Evolutionary conservation across 2,797 vertebrate species (phyloP), one percentile per base, ranked within the genome.

Genomic region (Chaunax sp.): DNA sequence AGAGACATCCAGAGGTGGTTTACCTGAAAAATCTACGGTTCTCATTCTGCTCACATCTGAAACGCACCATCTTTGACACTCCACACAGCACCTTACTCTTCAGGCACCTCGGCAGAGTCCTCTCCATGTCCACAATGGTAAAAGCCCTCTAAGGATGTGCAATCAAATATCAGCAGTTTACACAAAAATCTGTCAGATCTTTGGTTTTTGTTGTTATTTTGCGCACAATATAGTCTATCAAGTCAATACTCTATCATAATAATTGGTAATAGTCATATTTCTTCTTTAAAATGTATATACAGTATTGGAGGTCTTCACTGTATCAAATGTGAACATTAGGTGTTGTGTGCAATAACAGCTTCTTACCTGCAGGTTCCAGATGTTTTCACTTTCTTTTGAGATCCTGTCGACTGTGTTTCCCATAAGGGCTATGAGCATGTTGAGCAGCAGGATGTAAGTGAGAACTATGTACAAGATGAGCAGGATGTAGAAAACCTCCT

Each of bases 341-440:
- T 30, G 16, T 8, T 20, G 16, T 33, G 5, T 11, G 2, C 19
- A 5, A 33, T 2, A 38, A 19, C 15, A 37, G 14, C 14, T 10
- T 26, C 74, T n/a, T 37, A 96, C 96, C 95, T 98, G 96, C 58
- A 98, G 91, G 83, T 96, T 96, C 96, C 97, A 98, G 83, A 98
- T 93, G 10, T 88, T 94, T 73, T 94, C 87, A 75, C 95, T 98
- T 40, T 96, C 72, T 0, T 22, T 59, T 11, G 94, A 94, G 11
- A 95, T 89, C 0, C 56, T 84, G 0, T 94, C 94, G 53, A 97
- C 95, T 0, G 95, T 97, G 85, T 95, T 91, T 0, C 92, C 95
- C 97, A 98, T 98, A 70, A 96, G 88, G 0, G 96, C 96, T 0
- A 97, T 98, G 72, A 98, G 93, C 96, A 97, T 97, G 92, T 97